Percentiles rank a stretch among this genome's conserved stretches.
These are phyloP conservation scores for Aspidoscelis tigris DNA, from an alignment of 2,113 vertebrate species.

Conservation along the genomic window DNA sequence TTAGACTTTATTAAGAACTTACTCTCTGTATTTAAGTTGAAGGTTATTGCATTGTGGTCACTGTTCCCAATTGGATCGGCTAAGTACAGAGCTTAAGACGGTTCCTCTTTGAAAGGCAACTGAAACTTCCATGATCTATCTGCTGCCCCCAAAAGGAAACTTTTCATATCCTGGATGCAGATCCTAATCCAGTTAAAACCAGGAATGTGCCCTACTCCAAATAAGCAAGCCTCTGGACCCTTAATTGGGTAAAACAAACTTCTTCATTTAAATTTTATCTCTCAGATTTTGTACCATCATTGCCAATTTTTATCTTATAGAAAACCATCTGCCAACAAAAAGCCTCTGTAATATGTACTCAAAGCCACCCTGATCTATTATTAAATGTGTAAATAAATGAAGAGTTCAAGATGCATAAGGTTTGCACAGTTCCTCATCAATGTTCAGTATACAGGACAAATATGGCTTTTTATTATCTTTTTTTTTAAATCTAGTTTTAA, in stretches of 20 bases:
- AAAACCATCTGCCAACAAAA: too few relatives aligned
- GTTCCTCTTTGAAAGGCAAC: too few relatives aligned
- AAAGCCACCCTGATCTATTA: background rate
- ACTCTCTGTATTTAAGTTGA: too few relatives aligned
- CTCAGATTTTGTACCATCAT: background rate
- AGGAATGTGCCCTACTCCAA: background rate
- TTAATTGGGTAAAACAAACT: background rate
- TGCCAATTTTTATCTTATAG: background rate
- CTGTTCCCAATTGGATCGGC: too few relatives aligned
- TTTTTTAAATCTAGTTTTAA: background rate
- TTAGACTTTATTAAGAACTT: too few relatives aligned
- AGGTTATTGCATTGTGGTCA: too few relatives aligned
- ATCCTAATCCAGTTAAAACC: background rate
- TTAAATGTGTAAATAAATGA: background rate
- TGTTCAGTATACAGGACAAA: too few relatives aligned
- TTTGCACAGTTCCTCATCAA: background rate
- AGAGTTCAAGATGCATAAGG: background rate
- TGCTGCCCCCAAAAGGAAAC: background rate
- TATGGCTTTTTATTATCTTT: background rate
- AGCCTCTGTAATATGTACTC: background rate
- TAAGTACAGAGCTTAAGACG: too few relatives aligned
- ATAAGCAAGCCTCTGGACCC: background rate
- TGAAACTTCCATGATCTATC: background rate
- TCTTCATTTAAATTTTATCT: background rate
- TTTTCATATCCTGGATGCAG: background rate